Evolutionary conservation across 2,888 invertebrate genomes (phyloP).

Genomic region (Dugesia japonica): DNA sequence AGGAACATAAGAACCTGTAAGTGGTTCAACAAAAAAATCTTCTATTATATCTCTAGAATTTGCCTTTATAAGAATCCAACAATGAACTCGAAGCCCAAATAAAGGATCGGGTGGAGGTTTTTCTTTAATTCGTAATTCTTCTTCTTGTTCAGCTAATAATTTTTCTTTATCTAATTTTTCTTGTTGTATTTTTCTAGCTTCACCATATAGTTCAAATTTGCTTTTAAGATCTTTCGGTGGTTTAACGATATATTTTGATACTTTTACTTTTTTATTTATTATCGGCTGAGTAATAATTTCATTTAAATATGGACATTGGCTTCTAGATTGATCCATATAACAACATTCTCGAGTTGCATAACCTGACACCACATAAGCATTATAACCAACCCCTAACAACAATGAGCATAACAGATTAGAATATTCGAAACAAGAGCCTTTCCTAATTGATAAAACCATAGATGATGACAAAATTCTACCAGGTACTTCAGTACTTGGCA

Average conservation of each 20-base stretch:
- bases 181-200: constrained; percentile 37
- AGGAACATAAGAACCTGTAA: constrained; percentile 58
- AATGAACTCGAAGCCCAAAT: constrained; percentile 54
- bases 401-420: constrained; percentile 66
- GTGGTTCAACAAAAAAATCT: constrained; percentile 67
- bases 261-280: background rate
- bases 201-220: constrained; percentile 40
- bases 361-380: constrained; percentile 72
- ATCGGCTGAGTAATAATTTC: background rate
- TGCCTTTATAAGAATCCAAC: constrained; percentile 64
- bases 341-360: constrained; percentile 65
- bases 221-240: constrained; percentile 46
- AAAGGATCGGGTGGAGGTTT: constrained; percentile 45
- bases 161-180: constrained; percentile 39
- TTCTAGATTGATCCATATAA: constrained; percentile 45
- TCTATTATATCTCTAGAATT: constrained; percentile 53
- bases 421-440: constrained; percentile 68
- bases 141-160: constrained; percentile 40
- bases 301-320: constrained; percentile 41
- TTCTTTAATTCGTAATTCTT: constrained; percentile 40
- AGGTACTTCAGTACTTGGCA: constrained; percentile 48
- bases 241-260: constrained; percentile 44
- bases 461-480: constrained; percentile 55
- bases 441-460: constrained; percentile 58
- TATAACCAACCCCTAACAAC: constrained; percentile 65